Evolutionary conservation across 2,113 vertebrate genomes (phyloP), one percentile per base, ranked within the genome.

Genomic region (Lepus americanus): DNA sequence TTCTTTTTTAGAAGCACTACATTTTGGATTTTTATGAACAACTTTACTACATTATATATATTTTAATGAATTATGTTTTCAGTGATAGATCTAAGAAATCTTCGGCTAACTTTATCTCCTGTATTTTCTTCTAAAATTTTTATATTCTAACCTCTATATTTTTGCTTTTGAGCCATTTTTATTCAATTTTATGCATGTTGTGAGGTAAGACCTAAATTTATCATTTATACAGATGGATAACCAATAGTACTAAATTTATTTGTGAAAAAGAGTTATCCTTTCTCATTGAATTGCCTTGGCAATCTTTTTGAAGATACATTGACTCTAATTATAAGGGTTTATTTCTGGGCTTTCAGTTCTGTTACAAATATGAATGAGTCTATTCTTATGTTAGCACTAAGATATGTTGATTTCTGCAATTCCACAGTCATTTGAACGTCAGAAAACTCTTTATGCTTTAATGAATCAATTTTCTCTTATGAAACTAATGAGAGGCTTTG

Each of bases 391-490:
- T 70, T 39, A 61, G 27, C 49, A 77, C 23, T 25, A 27, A 2
- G 51, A 10, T 76, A 20, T 69, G 4, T 39, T 89, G 59, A 83
- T 91, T 77, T 96, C n/a, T 87, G 27, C 69, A 70, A 9, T 1
- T 82, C 49, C 9, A 9, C 12, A 79, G 59, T 33, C 67, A 83
- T 94, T 76, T 90, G 89, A 51, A 90, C 84, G 64, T 64, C 3
- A 53, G 67, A 6, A 94, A 66, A 1, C 27, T 87, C 10, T 90
- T 92, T 25, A 64, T 89, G 29, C 55, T 90, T 88, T 82, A 36
- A 63, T 67, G 70, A 89, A 70, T 49, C 31, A 51, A 1, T 85
- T 88, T 94, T 90, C 44, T 39, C 59, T 94, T 85, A 82, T 13
- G 9, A 64, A 53, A 89, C 14, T 91, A 81, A 76, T 17, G 5